Base-by-base conservation (phyloP, 2,113 vertebrate species). In the Oriolus oriolus region DNA sequence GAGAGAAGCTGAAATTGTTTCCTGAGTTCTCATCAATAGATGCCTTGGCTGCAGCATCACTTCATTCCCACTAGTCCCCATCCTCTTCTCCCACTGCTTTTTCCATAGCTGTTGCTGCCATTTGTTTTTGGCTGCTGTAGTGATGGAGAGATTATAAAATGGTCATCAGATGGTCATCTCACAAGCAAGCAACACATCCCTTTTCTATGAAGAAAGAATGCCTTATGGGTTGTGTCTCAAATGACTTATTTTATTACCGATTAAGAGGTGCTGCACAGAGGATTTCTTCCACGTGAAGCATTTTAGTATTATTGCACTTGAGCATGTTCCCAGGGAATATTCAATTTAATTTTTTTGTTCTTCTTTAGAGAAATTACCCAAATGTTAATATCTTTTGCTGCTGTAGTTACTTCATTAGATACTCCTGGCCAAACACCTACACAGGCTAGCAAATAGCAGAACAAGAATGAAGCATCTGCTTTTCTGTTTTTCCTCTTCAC, bases 361-460 rank as follows among this genome's bases (percentile, higher is more conserved):
- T 86, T 86, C 59, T 94, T 90, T 44, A 41, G 11, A 66, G 64
- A 30, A 86, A 74, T 90, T 77, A 95, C 16, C 42, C 85, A 77
- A 93, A 90, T 59, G 54, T 77, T 90, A 90, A 47, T 93, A 83
- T 73, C 42, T 93, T 94, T 84, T 66, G 75, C 92, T 94, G 82
- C 71, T 81, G 71, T 35, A 83, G 41, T 85, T 88, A 77, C 37
- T 84, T 93, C 74, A 85, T 85, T 93, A 76, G 54, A 54, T 80
- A 78, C 63, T 86, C 59, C 68, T 86, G 75, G 71, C 84, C 93
- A 95, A 93, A 94, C 90, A 95, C 91, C 87, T 94, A 95, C 91
- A 80, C 78, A 85, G 63, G 28, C 35, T 81, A 93, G 64, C 35
- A 96, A 96, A 76, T 11, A 54, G 70, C 57, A 96, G 66, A 94